Conservation (phyloP, 1,140 invertebrate species). For the Drosophila ficusphila region DNA sequence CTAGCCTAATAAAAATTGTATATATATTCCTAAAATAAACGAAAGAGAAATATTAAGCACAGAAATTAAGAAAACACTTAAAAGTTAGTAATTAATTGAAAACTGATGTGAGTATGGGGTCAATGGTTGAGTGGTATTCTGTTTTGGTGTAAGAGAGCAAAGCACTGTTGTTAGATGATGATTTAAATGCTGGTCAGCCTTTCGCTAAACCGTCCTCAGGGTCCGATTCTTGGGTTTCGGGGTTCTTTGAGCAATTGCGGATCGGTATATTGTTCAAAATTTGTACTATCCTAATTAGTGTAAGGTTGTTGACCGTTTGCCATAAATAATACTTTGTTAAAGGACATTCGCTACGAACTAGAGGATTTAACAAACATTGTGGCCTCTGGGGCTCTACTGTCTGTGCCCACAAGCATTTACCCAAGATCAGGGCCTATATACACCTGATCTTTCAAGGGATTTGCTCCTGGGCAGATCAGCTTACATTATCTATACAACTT, state of each 20-base stretch:
- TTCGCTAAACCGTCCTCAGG: conserved; percentile 41
- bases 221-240: conserved; percentile 17
- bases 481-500: conserved; percentile 39
- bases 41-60: conserved; percentile 63
- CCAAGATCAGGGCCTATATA: neutral
- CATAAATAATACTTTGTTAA: conserved; percentile 70
- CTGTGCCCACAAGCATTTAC: neutral
- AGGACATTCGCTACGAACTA: conserved; percentile 44
- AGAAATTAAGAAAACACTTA: conserved; percentile 52
- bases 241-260: conserved; percentile 65
- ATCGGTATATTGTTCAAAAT: conserved; percentile 71
- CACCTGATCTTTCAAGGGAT: too few species aligned
- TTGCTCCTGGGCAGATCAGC: conserved; percentile 6
- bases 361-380: conserved; percentile 53
- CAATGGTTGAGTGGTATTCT: conserved; percentile 26
- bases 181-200: conserved; percentile 70
- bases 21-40: conserved; percentile 79
- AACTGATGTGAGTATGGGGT: conserved; percentile 40
- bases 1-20: conserved; percentile 79
- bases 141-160: conserved; percentile 45
- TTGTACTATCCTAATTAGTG: conserved; percentile 76
- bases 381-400: conserved; percentile 9
- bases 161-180: conserved; percentile 63
- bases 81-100: conserved; percentile 48
- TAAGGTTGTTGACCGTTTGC: conserved; percentile 58